phyloP scores from a whole-genome alignment of 1,140 invertebrate species.

The Plodia interpunctella region DNA sequence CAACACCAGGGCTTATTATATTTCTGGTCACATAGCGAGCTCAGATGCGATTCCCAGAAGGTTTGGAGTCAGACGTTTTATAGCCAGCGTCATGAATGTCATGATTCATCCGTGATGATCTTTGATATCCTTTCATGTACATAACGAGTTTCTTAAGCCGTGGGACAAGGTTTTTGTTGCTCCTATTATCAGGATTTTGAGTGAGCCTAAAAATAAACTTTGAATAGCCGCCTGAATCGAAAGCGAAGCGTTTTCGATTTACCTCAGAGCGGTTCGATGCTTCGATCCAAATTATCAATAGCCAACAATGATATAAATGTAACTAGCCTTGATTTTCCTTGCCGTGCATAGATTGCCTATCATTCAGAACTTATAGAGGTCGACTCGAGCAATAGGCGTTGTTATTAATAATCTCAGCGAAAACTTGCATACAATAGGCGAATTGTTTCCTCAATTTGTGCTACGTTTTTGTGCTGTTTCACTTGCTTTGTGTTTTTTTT shows the following conservation, averaged over 20 bases:
- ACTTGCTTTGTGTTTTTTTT: constrained; percentile 2
- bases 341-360: background rate
- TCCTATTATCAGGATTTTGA: constrained; percentile 4
- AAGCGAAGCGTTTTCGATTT: background rate
- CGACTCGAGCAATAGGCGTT: background rate
- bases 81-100: constrained; percentile 23
- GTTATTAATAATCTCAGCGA: background rate
- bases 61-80: constrained; percentile 34
- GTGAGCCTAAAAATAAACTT: background rate
- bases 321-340: background rate
- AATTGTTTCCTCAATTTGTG: constrained; percentile 2
- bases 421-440: constrained; percentile 6
- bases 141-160: constrained; percentile 35
- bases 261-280: background rate
- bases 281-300: background rate
- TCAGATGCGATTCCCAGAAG: constrained; percentile 44
- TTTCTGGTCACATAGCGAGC: constrained; percentile 30
- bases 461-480: background rate
- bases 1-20: constrained; percentile 16
- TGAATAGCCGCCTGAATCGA: background rate
- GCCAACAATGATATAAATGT: background rate
- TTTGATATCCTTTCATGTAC: constrained; percentile 45
- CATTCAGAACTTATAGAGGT: background rate
- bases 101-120: constrained; percentile 54
- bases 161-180: constrained; percentile 14